These are phyloP conservation scores for Leucophenga maculata DNA, from an alignment of 2,888 invertebrate genomes.

Conservation along the genomic window DNA sequence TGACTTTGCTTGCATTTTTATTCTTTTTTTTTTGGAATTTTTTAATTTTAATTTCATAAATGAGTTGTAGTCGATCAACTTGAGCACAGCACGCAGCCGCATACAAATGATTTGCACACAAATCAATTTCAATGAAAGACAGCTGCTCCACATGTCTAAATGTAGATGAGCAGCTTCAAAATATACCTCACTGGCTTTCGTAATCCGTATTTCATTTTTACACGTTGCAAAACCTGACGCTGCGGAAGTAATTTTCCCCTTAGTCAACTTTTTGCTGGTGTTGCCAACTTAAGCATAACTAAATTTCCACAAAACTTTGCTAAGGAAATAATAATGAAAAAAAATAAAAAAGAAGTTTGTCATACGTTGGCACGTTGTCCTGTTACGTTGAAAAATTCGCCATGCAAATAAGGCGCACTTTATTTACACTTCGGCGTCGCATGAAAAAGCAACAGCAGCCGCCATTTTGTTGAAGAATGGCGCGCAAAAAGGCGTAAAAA, in stretches of 20 bases:
- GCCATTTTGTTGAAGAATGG: neutral
- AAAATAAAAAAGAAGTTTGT: slow-evolving; percentile 38
- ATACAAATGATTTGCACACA: neutral
- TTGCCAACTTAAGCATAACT: slow-evolving; percentile 39
- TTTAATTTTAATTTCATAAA: slow-evolving; percentile 60
- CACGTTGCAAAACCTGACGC: slow-evolving; percentile 26
- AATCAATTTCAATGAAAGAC: slow-evolving; percentile 50
- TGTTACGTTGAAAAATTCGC: slow-evolving; percentile 9
- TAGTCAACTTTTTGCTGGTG: slow-evolving; percentile 17
- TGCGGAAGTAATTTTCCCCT: slow-evolving; percentile 54
- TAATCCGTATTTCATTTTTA: no score
- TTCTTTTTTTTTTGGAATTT: slow-evolving; percentile 33
- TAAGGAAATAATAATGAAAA: slow-evolving; percentile 27
- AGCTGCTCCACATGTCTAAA: neutral
- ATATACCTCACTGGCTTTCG: slow-evolving; percentile 30
- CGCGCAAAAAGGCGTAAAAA: neutral
- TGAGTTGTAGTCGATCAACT: slow-evolving; percentile 50
- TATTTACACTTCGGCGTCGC: slow-evolving; percentile 11
- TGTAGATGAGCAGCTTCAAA: slow-evolving; percentile 33
- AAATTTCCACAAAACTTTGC: slow-evolving; percentile 40
- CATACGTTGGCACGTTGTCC: slow-evolving; percentile 47
- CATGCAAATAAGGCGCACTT: slow-evolving; percentile 21
- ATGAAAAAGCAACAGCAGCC: neutral
- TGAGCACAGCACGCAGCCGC: slow-evolving; percentile 10
- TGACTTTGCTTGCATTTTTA: slow-evolving; percentile 16